Evolutionary conservation across 1,140 invertebrate genomes (phyloP).

Genomic region (Amyelois transitella): DNA sequence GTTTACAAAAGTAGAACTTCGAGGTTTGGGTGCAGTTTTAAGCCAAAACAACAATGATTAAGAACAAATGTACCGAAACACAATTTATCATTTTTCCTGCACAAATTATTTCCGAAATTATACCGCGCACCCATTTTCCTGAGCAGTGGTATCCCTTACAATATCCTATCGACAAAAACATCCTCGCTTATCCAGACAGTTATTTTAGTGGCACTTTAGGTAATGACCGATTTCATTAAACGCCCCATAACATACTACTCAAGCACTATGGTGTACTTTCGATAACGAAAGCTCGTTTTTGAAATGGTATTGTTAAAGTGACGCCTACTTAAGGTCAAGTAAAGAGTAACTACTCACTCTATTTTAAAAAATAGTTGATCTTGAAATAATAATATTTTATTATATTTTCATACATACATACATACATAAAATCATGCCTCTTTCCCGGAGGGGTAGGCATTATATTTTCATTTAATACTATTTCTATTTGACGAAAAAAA

Average conservation of each 20-base stretch:
- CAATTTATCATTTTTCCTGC: too few relatives aligned
- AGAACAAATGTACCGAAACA: too few relatives aligned
- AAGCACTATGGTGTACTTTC: not conserved
- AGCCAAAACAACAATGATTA: too few relatives aligned
- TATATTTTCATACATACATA: not conserved
- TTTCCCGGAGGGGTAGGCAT: too few relatives aligned
- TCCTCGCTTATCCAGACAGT: not conserved
- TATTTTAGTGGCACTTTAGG: constrained; percentile 45
- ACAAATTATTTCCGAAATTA: too few relatives aligned
- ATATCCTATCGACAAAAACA: not conserved
- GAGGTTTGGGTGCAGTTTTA: too few relatives aligned
- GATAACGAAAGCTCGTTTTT: constrained; percentile 38
- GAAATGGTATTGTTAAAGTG: constrained; percentile 26
- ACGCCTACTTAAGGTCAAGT: not conserved
- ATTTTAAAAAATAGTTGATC: not conserved
- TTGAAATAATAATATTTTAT: not conserved
- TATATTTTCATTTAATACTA: not conserved
- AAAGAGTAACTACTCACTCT: too few relatives aligned
- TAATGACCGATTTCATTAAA: constrained; percentile 65
- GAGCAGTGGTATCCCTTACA: not conserved
- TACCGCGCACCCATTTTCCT: not conserved
- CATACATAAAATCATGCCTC: not conserved
- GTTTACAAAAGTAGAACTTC: too few relatives aligned
- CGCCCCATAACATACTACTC: constrained; percentile 15
- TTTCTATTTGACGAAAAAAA: not conserved